Base-by-base conservation (phyloP, 2,888 invertebrate genomes). In the Zygothrica quintamaculata region DNA sequence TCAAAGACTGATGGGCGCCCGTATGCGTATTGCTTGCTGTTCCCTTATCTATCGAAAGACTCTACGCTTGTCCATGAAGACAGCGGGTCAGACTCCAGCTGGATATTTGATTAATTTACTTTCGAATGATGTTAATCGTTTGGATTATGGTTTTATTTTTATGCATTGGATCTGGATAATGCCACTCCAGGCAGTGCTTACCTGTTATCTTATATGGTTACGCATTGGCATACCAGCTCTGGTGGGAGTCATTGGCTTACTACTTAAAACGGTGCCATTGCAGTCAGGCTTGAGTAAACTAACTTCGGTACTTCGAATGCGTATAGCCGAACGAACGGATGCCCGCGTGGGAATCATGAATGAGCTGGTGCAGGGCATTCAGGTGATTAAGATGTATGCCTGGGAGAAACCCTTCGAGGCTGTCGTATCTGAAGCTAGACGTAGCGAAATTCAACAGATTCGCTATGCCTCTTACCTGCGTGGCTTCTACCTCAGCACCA, bases 361-460 rank as follows among this genome's bases (percentile, higher is more conserved):
- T 89, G 99, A 99, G 93, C 95, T 99, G 77, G 95, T 99, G 67
- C 94, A 94, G 58, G 98, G 98, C 43, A 97, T 99, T 92, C 95
- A 97, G 92, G 97, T 98, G 1, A 96, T 98, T 72, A 98, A 98
- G 92, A 98, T 98, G 97, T 98, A 98, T 89, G 96, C 97, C 1
- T 98, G 98, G 96, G 98, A 98, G 90, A 95, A 94, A 77, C 96
- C 97, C 0, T 98, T 98, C 88, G 95, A 95, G 62, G 93, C 94
- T 67, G 93, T 97, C n/a, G 95, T 98, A 1, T 93, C 94, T 6
- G 90, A 93, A 47, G 95, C 96, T 1, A 92, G 98, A 84, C 93
- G 93, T 92, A 94, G 93, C 78, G 95, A 94, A 80, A 93, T 94
- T 65, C 92, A 92, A 46, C 92, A 93, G 77, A 93, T 94, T 74